Evolutionary conservation across 2,888 invertebrate genomes (phyloP).

Genomic region (Limnephilus rhombicus): DNA sequence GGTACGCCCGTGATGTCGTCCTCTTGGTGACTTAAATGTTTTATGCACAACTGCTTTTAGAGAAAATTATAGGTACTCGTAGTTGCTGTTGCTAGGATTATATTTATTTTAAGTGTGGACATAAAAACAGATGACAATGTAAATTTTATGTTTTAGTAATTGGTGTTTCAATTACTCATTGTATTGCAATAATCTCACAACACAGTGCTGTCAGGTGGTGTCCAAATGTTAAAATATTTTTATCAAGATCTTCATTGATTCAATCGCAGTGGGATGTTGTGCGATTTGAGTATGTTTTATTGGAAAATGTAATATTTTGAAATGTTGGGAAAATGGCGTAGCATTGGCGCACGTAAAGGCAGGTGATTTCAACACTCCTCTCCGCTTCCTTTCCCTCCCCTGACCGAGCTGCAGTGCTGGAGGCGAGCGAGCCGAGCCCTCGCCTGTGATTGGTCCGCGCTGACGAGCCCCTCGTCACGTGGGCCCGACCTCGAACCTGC

Average conservation of each 20-base stretch:
- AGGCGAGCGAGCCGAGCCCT: slow-evolving; percentile 39
- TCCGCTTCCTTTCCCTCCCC: not conserved
- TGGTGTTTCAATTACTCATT: not conserved
- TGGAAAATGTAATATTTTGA: not conserved
- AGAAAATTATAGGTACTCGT: not conserved
- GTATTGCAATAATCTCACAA: not conserved
- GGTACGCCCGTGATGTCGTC: too few species aligned
- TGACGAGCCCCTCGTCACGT: slow-evolving; percentile 43
- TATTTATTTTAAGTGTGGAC: not conserved
- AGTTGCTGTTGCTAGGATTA: not conserved
- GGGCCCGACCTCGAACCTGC: slow-evolving; percentile 28
- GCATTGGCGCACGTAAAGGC: slow-evolving; percentile 4
- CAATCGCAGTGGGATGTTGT: too few species aligned
- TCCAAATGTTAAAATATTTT: not conserved
- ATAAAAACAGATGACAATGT: not conserved
- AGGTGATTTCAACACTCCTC: slow-evolving; percentile 6
- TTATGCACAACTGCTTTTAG: too few species aligned
- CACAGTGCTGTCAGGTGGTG: not conserved
- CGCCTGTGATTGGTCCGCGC: slow-evolving; percentile 28
- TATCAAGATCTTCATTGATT: not conserved
- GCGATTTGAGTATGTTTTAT: not conserved
- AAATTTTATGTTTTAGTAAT: not conserved
- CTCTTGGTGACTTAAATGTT: too few species aligned
- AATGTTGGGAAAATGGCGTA: slow-evolving; percentile 26
- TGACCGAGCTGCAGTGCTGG: not conserved